Conservation (phyloP, 2,888 invertebrate species). For the Cheilosia variabilis region DNA sequence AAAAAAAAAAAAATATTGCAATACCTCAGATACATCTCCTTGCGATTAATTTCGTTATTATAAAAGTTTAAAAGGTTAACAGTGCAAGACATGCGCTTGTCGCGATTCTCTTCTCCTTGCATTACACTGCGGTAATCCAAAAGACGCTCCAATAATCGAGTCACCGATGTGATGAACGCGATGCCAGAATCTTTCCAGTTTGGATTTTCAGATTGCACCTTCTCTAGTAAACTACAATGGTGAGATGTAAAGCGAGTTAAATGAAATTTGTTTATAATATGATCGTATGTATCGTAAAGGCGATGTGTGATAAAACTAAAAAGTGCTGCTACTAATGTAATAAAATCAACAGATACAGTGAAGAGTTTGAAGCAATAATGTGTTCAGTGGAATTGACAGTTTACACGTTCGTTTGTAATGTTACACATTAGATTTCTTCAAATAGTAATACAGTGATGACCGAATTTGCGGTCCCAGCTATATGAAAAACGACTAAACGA, state of each 20-base stretch:
- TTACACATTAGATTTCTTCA: no score
- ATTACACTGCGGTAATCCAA: conserved; percentile 97
- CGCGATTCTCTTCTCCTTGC: conserved; percentile 97
- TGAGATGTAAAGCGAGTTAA: conserved; percentile 21
- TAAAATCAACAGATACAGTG: conserved; percentile 2
- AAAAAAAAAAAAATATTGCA: neutral
- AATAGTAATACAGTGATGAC: no score
- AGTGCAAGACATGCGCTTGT: conserved; percentile 98
- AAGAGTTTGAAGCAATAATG: neutral
- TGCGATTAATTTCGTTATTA: conserved; percentile 96
- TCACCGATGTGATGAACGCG: conserved; percentile 96
- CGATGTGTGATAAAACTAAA: conserved; percentile 13
- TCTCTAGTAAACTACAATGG: conserved; percentile 89
- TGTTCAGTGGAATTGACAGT: neutral
- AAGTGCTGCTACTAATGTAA: neutral
- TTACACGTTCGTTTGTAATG: no score
- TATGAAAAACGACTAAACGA: no score
- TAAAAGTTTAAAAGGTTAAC: conserved; percentile 98
- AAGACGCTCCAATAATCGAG: conserved; percentile 92
- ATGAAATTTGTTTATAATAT: conserved; percentile 12
- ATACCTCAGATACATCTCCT: conserved; percentile 94
- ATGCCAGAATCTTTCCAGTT: conserved; percentile 96
- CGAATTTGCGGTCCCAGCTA: no score
- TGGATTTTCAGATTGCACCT: conserved; percentile 92
- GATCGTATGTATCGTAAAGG: neutral